phyloP scores from a whole-genome alignment of 2,113 vertebrate genomes.

The Uropsilus gracilis region DNA sequence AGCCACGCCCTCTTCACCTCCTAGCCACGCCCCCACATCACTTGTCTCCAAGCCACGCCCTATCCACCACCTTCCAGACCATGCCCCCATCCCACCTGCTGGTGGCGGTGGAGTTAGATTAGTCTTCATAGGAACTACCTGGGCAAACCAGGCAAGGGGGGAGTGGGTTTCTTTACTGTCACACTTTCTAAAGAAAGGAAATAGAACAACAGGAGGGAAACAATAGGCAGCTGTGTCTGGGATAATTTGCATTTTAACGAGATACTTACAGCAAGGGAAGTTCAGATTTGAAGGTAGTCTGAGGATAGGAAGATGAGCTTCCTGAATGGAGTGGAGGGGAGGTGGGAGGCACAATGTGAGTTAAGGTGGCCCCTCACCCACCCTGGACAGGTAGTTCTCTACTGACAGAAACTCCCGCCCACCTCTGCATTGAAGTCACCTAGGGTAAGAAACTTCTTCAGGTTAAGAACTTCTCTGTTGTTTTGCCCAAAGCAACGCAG shows the following conservation, averaged over 20 bases:
- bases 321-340: neutral
- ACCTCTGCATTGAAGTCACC: too few relatives aligned
- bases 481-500: neutral
- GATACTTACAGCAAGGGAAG: neutral
- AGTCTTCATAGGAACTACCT: neutral
- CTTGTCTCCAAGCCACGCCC: neutral
- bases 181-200: conserved; percentile 59
- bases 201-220: conserved; percentile 50
- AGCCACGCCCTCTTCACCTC: neutral
- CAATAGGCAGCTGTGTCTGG: conserved; percentile 30
- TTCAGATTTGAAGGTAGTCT: neutral
- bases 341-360: neutral
- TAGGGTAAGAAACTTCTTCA: neutral
- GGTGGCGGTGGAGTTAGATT: accelerated
- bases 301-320: neutral
- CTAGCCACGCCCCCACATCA: neutral
- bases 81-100: accelerated
- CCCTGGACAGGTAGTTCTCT: neutral
- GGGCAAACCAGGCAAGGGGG: neutral
- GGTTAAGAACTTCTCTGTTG: neutral
- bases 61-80: neutral
- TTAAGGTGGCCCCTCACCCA: neutral
- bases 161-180: neutral
- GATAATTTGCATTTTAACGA: conserved; percentile 73
- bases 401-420: neutral